phyloP scores from a whole-genome alignment of 37 sponge, comb jelly and placozoan species.

The Bolinopsis microptera region DNA sequence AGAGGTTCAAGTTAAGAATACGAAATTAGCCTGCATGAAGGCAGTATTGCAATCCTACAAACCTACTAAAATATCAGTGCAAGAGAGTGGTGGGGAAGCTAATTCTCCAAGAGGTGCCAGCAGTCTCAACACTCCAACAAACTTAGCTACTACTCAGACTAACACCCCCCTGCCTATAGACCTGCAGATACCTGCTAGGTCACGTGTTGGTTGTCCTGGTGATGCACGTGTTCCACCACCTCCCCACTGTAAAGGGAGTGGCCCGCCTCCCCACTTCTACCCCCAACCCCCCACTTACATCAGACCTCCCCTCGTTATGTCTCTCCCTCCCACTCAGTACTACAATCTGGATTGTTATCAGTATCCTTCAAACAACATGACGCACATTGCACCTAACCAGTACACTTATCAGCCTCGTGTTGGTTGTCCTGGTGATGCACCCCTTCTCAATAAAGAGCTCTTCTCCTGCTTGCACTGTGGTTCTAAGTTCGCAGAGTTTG shows the following conservation, averaged over 20 bases:
- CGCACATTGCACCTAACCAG: background rate
- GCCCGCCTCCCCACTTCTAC: background rate
- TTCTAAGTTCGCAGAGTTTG: background rate
- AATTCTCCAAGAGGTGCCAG: too few relatives aligned
- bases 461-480: background rate
- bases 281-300: background rate
- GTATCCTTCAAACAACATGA: too few relatives aligned
- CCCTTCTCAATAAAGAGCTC: background rate
- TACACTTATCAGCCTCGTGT: background rate
- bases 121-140: background rate
- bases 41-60: background rate
- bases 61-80: background rate
- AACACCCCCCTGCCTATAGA: background rate
- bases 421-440: background rate
- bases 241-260: too few relatives aligned
- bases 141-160: background rate
- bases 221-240: background rate
- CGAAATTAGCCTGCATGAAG: background rate
- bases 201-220: background rate
- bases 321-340: background rate
- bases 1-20: background rate
- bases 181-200: background rate
- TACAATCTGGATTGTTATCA: background rate
- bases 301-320: background rate
- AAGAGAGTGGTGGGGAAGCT: background rate